These are phyloP conservation scores for Cosmopolites sordidus DNA, from an alignment of 2,888 invertebrate genomes.

Conservation along the genomic window DNA sequence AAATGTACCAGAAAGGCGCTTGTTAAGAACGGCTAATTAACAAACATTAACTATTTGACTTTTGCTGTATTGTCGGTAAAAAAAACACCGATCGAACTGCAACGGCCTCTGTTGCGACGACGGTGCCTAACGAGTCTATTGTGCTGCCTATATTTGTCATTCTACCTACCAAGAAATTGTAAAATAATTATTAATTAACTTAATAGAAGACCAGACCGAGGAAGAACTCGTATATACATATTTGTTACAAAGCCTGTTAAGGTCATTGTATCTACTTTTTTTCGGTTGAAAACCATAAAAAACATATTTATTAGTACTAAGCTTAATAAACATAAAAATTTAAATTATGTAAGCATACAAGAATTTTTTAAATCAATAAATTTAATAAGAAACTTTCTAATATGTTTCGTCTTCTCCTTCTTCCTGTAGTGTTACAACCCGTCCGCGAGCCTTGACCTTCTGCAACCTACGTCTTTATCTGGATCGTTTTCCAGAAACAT, in stretches of 20 bases:
- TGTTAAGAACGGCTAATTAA: constrained; percentile 1
- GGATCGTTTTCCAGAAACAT: too few relatives aligned
- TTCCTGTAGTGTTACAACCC: too few relatives aligned
- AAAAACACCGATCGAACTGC: not conserved
- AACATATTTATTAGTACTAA: too few relatives aligned
- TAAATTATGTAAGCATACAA: too few relatives aligned
- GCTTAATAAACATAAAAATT: too few relatives aligned
- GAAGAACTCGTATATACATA: not conserved
- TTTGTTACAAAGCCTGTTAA: not conserved
- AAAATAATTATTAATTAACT: constrained; percentile 1
- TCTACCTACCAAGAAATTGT: not conserved
- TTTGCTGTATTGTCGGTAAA: not conserved
- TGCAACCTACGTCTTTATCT: too few relatives aligned
- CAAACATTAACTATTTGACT: constrained; percentile 1
- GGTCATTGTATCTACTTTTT: too few relatives aligned
- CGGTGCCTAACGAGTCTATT: constrained; percentile 22
- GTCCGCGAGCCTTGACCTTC: too few relatives aligned
- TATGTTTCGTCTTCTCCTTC: too few relatives aligned
- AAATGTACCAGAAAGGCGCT: constrained; percentile 2
- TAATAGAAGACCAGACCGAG: not conserved
- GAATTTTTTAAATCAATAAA: too few relatives aligned
- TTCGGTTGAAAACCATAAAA: too few relatives aligned
- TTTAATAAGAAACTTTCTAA: too few relatives aligned
- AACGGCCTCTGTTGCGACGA: not conserved
- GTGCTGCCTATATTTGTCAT: constrained; percentile 25